Evolutionary conservation across 2,113 vertebrate species (phyloP), one percentile per base, ranked within the genome.

Genomic region (Lepisosteus oculatus): DNA sequence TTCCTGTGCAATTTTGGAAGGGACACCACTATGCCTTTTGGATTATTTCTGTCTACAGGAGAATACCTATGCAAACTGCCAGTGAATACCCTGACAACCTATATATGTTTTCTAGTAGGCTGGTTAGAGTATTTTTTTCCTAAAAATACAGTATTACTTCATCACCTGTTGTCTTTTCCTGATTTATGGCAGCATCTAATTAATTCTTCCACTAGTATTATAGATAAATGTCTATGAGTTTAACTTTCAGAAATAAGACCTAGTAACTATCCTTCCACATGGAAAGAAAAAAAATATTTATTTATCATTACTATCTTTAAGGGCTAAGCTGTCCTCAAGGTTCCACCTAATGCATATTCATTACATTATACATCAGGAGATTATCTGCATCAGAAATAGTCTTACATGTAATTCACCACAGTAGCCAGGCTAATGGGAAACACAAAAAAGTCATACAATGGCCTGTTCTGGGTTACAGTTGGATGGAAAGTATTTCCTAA

Each of bases 381-480:
- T 73, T 63, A 74, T 76, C 74, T 74, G 72, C 69, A 70, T 12
- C 64, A 69, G 59, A 59, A 76, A 72, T 80, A 73, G 61, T 74
- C 72, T 69, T 61, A 68, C 71, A 73, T 4, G 11, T 61, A 13
- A 55, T 65, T 65, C 54, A 63, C 43, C 59, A 15, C 44, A 29
- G 8, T 41, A 8, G 54, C 57, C 45, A 29, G n/a, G 72, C 76
- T 78, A 82, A 74, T 67, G 72, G 72, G 74, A 78, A 78, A 72
- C 81, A 83, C 72, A 71, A 65, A 76, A 67, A 72, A 17, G n/a
- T 80, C 78, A 72, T 69, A 56, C 17, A 12, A 72, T n/a, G 74
- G 62, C 76, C 74, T 79, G 76, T 68, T 65, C 42, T 68, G 72
- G 68, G 67, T 75, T 76, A 70, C 68, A 66, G 67, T 73, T 75